Evolutionary conservation across 2,888 invertebrate genomes (phyloP).

Genomic region (Athalia circularis): DNA sequence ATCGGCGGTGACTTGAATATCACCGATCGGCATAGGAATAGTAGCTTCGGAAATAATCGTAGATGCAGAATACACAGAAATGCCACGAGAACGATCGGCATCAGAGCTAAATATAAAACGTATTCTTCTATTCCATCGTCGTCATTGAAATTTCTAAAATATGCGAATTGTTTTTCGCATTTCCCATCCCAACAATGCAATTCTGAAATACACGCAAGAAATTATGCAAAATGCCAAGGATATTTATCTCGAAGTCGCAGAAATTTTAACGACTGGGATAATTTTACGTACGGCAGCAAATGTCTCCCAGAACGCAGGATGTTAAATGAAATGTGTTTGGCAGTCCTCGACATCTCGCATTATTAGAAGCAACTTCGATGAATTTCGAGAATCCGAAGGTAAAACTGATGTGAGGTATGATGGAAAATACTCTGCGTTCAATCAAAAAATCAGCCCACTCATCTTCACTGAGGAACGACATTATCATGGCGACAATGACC

Average conservation of each 20-base stretch:
- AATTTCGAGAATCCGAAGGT: constrained; percentile 67
- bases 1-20: background rate
- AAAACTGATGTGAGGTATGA: constrained; percentile 69
- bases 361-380: constrained; percentile 59
- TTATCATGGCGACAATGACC: background rate
- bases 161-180: constrained; percentile 63
- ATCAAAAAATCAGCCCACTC: background rate
- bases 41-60: constrained; percentile 75
- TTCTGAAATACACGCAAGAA: constrained; percentile 50
- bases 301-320: constrained; percentile 56
- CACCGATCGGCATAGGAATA: constrained; percentile 61
- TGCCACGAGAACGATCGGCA: constrained; percentile 76
- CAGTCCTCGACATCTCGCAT: constrained; percentile 67
- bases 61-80: constrained; percentile 82
- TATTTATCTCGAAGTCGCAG: too few relatives aligned
- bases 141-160: constrained; percentile 56
- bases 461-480: background rate
- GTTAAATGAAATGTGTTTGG: constrained; percentile 57
- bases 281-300: constrained; percentile 64
- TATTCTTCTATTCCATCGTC: constrained; percentile 58
- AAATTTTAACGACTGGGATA: background rate
- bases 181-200: constrained; percentile 62
- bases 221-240: too few relatives aligned
- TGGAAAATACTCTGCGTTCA: constrained; percentile 54
- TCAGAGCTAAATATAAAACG: constrained; percentile 60